Percentiles rank a stretch among this genome's conserved stretches.
These are phyloP conservation scores for Meiosimyza decipiens DNA, from an alignment of 2,888 invertebrate genomes.

Conservation along the genomic window DNA sequence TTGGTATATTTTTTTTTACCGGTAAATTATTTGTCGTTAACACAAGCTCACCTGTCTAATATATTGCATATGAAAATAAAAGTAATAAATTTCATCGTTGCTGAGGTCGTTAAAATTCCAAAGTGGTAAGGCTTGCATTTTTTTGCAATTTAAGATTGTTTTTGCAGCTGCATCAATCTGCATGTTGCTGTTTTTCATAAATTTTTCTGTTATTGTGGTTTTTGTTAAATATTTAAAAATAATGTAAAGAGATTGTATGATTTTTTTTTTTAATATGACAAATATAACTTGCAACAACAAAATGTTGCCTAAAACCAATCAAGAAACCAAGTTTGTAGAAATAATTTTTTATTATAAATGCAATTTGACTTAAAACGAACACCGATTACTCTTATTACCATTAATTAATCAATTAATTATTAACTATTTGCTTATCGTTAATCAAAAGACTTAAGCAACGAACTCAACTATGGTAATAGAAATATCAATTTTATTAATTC, in stretches of 20 bases:
- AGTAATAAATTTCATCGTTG: slow-evolving; percentile 26
- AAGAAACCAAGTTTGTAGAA: no score
- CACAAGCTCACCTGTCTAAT: slow-evolving; percentile 11
- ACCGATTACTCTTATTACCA: no score
- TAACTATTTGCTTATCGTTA: background rate
- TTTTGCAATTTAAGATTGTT: background rate
- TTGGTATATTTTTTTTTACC: no score
- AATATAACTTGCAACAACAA: background rate
- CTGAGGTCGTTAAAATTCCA: slow-evolving; percentile 26
- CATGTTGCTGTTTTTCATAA: no score
- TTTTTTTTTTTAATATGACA: background rate
- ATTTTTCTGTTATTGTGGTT: no score
- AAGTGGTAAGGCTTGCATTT: slow-evolving; percentile 1
- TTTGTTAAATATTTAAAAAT: no score
- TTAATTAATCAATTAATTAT: no score
- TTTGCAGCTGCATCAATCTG: background rate
- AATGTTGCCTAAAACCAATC: no score
- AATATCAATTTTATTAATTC: background rate
- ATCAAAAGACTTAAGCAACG: slow-evolving; percentile 5
- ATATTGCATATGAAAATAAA: background rate
- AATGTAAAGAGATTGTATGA: background rate
- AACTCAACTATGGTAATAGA: background rate
- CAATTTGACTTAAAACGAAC: no score
- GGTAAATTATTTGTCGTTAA: background rate
- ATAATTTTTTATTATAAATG: no score